These are phyloP conservation scores for Danio tinwini DNA, from an alignment of 2,797 vertebrate species.

Conservation along the genomic window DNA sequence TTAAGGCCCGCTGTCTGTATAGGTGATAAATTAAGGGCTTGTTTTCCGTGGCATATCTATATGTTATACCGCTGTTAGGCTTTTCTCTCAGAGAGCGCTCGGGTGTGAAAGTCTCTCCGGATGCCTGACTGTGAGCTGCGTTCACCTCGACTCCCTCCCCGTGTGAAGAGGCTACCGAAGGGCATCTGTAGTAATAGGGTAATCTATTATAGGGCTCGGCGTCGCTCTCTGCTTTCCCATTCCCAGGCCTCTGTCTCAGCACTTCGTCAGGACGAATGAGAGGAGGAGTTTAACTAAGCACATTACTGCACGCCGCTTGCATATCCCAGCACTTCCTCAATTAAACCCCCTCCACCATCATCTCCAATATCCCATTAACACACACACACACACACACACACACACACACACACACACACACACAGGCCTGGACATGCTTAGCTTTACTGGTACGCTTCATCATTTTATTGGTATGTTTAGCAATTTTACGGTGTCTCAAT, in stretches of 20 bases:
- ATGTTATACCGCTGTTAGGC: slow-evolving; percentile 23
- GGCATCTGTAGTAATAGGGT: slow-evolving; percentile 80
- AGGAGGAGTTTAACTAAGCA: slow-evolving; percentile 77
- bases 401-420: neutral
- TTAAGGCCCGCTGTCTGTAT: neutral
- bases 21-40: slow-evolving; percentile 23
- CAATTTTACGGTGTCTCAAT: neutral
- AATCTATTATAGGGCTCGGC: slow-evolving; percentile 79
- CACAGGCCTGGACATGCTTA: neutral
- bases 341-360: slow-evolving; percentile 51
- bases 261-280: slow-evolving; percentile 77
- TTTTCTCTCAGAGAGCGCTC: slow-evolving; percentile 31
- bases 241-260: slow-evolving; percentile 77
- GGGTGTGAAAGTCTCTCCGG: slow-evolving; percentile 36
- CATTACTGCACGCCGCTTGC: slow-evolving; percentile 71
- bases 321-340: slow-evolving; percentile 78
- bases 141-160: slow-evolving; percentile 59
- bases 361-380: slow-evolving; percentile 32
- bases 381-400: neutral
- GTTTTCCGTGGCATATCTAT: slow-evolving; percentile 29
- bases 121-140: slow-evolving; percentile 43
- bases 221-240: slow-evolving; percentile 47
- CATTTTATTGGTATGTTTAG: neutral
- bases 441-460: neutral
- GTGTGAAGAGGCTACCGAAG: slow-evolving; percentile 71